Percentiles rank a stretch among this genome's conserved stretches.
Evolutionary conservation across 1,140 invertebrate genomes (phyloP).

Genomic region (Chironomus striatipennis): DNA sequence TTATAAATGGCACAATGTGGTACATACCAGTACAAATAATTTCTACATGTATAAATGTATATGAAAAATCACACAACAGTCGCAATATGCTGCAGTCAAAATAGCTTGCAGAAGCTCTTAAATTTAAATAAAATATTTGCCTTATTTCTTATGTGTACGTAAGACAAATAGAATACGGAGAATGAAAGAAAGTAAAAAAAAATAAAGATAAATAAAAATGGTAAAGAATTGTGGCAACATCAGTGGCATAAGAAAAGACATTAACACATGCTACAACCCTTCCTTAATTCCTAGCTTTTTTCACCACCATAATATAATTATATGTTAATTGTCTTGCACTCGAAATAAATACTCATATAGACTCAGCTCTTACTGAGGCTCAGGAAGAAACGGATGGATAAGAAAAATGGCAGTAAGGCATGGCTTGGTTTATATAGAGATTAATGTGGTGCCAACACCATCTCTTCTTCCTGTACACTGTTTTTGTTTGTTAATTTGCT

Average conservation of each 20-base stretch:
- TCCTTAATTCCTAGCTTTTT: neutral
- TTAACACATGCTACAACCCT: neutral
- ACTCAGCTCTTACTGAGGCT: neutral
- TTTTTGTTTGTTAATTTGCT: neutral
- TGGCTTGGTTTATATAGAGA: neutral
- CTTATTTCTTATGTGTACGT: too few species aligned
- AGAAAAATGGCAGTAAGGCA: conserved; percentile 12
- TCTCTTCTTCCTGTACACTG: neutral
- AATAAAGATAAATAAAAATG: too few species aligned
- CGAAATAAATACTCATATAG: neutral
- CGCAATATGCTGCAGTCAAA: too few species aligned
- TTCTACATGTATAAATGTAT: too few species aligned
- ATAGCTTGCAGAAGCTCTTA: too few species aligned
- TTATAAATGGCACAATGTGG: too few species aligned
- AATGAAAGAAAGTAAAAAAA: too few species aligned
- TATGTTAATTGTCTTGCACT: neutral
- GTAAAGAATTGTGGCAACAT: too few species aligned
- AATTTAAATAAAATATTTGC: too few species aligned
- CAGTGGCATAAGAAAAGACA: neutral
- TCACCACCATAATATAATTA: neutral
- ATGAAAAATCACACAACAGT: too few species aligned
- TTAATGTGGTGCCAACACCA: neutral
- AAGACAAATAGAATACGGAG: too few species aligned
- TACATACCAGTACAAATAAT: too few species aligned
- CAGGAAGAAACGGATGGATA: neutral